phyloP scores from a whole-genome alignment of 2,888 invertebrate genomes.

The Conistra vaccinii region DNA sequence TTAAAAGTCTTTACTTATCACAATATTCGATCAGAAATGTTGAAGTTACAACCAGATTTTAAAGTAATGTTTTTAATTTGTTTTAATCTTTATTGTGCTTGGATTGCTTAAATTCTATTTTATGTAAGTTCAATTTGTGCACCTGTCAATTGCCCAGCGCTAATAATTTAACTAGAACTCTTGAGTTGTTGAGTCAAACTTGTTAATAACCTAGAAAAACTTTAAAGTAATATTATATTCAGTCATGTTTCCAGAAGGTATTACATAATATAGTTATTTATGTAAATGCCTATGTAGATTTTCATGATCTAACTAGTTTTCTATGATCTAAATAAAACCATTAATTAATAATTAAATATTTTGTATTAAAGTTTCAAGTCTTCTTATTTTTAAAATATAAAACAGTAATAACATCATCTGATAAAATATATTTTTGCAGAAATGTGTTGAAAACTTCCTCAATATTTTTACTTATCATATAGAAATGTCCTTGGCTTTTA shows the following conservation, averaged over 20 bases:
- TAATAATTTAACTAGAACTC: slow-evolving; percentile 4
- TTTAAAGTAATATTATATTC: not conserved
- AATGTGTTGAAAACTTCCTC: not conserved
- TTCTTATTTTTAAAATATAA: not conserved
- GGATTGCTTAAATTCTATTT: slow-evolving; percentile 9
- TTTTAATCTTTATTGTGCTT: slow-evolving; percentile 13
- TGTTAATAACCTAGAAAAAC: slow-evolving; percentile 4
- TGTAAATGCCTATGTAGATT: not conserved
- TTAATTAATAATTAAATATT: not conserved
- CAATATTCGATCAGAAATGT: not conserved
- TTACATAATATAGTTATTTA: slow-evolving; percentile 26
- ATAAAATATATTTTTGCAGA: not conserved
- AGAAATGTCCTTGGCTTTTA: slow-evolving; percentile 10
- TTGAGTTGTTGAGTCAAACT: slow-evolving; percentile 1
- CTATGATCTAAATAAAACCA: not conserved
- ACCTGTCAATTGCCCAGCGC: not conserved
- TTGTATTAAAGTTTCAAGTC: not conserved
- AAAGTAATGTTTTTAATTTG: not conserved
- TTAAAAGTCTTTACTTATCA: not conserved
- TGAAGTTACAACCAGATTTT: not conserved
- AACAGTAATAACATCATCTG: not conserved
- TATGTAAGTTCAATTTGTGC: slow-evolving; percentile 18
- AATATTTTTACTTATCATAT: not conserved
- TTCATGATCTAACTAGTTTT: not conserved
- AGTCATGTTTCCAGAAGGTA: slow-evolving; percentile 8